Evolutionary conservation across 92 coral and sea anemone genomes (phyloP).

Genomic region (Phenganax marumi): DNA sequence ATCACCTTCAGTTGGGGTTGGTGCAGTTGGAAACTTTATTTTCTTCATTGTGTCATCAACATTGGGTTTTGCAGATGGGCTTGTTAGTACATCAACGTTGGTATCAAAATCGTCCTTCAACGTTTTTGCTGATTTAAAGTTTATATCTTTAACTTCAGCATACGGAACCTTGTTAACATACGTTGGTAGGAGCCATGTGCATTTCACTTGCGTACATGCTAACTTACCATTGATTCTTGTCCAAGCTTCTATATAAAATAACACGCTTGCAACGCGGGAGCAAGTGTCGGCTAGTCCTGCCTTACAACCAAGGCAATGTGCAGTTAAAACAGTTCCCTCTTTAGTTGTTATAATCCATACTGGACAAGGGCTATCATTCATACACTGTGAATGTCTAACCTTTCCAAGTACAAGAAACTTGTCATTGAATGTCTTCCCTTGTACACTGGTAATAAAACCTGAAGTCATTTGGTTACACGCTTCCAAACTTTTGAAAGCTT

Average conservation of each 20-base stretch:
- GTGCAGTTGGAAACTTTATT: neutral
- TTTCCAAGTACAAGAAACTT: slow-evolving; percentile 29
- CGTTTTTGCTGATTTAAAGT: slow-evolving; percentile 20
- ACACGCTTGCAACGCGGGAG: slow-evolving; percentile 43
- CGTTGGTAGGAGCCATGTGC: slow-evolving; percentile 8
- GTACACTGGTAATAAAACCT: slow-evolving; percentile 29
- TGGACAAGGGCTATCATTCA: neutral
- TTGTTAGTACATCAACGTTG: too few relatives aligned
- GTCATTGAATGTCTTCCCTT: slow-evolving; percentile 6
- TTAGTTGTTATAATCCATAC: neutral
- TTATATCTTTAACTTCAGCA: slow-evolving; percentile 18
- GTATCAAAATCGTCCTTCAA: neutral
- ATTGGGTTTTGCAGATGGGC: neutral
- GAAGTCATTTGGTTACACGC: too few relatives aligned
- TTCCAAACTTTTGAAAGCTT: slow-evolving; percentile 45
- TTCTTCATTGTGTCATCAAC: neutral
- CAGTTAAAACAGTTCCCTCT: neutral
- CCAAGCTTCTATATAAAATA: slow-evolving; percentile 29
- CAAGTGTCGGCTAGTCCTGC: slow-evolving; percentile 66
- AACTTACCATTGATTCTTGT: slow-evolving; percentile 5
- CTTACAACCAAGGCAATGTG: slow-evolving; percentile 42
- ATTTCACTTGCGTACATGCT: slow-evolving; percentile 27
- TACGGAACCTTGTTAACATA: neutral
- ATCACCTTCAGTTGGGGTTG: neutral
- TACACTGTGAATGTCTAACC: slow-evolving; percentile 34